A percentile compares a stretch with the other conserved stretches of the same genome.
Conservation (phyloP, 2,888 invertebrate genomes). For the Hoplodrina ambigua region DNA sequence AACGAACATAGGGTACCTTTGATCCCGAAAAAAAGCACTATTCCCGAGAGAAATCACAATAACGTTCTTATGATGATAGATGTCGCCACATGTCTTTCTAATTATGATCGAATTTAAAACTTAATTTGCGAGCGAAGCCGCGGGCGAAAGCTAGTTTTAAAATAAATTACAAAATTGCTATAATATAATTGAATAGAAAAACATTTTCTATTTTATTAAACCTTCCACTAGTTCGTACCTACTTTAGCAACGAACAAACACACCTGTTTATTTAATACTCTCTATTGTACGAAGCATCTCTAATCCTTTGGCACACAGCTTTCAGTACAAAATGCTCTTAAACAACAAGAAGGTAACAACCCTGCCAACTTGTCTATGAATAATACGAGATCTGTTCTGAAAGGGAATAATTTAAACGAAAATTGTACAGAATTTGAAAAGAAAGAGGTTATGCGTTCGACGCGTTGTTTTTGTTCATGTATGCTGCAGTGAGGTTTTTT, state of each 20-base stretch:
- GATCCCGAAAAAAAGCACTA: too few relatives aligned
- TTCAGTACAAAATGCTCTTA: constrained; percentile 30
- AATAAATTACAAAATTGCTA: background rate
- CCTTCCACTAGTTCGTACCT: background rate
- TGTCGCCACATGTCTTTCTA: too few relatives aligned
- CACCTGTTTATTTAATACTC: constrained; percentile 7
- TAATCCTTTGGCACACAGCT: constrained; percentile 17
- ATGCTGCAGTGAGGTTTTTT: too few relatives aligned
- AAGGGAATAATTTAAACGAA: constrained; percentile 41
- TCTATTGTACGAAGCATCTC: constrained; percentile 1
- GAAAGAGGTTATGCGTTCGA: background rate
- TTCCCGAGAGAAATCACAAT: too few relatives aligned
- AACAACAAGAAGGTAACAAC: constrained; percentile 18
- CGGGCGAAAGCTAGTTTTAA: too few relatives aligned
- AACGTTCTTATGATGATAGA: too few relatives aligned
- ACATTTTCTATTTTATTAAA: background rate
- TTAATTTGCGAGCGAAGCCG: too few relatives aligned
- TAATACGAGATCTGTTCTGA: constrained; percentile 57
- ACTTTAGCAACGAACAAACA: background rate
- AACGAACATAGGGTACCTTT: too few relatives aligned
- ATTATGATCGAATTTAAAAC: too few relatives aligned
- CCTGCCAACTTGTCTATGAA: constrained; percentile 39
- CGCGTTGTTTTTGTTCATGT: too few relatives aligned
- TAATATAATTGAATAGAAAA: background rate
- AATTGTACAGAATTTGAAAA: background rate